Evolutionary conservation across 1,140 invertebrate genomes (phyloP).

Genomic region (Apis cerana): DNA sequence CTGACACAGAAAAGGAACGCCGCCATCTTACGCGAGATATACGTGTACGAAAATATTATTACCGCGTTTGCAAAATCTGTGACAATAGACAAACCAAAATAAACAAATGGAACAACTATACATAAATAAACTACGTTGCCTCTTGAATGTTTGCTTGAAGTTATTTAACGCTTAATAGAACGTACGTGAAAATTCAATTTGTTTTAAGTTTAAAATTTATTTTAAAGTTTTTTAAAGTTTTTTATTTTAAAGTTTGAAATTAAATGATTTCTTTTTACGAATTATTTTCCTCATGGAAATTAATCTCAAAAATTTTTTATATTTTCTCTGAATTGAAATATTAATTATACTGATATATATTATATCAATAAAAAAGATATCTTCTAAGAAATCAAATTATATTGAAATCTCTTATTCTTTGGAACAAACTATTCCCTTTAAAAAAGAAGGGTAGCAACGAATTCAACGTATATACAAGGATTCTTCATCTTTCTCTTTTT

Average conservation of each 20-base stretch:
- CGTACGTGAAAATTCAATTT: background rate
- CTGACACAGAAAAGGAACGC: conserved; percentile 76
- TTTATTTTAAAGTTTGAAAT: background rate
- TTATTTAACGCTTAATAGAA: background rate
- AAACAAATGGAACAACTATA: background rate
- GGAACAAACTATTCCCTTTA: conserved; percentile 69
- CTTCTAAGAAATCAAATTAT: no score
- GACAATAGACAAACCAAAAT: background rate
- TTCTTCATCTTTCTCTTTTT: background rate
- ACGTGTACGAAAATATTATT: conserved; percentile 58
- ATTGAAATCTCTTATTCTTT: no score
- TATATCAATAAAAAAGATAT: no score
- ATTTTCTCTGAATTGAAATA: no score
- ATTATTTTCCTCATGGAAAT: background rate
- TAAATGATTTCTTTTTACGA: background rate
- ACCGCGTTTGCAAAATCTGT: background rate
- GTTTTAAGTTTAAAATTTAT: background rate
- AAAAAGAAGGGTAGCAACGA: conserved; percentile 44
- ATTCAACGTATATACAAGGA: conserved; percentile 63
- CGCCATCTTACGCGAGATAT: conserved; percentile 71
- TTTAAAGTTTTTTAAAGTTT: background rate
- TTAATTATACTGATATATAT: no score
- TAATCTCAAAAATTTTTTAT: no score
- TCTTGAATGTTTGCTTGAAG: background rate
- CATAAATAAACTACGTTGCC: no score